A percentile compares a stretch with the other conserved stretches of the same genome.
Conservation (phyloP, 35 echinoderm and acorn worm species). For the Lytechinus pictus region DNA sequence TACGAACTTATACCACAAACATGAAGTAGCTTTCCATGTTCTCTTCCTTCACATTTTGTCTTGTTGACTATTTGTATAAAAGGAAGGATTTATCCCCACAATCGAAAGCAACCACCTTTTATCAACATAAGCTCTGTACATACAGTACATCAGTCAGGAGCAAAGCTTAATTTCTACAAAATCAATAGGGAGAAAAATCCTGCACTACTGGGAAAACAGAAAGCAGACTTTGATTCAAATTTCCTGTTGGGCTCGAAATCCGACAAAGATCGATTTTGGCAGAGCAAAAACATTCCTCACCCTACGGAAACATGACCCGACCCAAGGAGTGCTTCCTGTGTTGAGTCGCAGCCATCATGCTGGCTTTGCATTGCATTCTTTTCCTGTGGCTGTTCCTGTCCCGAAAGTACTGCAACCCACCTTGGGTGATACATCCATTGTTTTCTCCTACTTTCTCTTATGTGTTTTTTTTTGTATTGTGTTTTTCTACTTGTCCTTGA, state of each 20-base stretch:
- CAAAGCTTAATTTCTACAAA: neutral
- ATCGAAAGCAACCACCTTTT: too few species aligned
- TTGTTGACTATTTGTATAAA: too few species aligned
- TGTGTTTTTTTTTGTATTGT: neutral
- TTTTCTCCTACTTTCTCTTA: neutral
- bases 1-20: too few species aligned
- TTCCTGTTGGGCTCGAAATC: neutral
- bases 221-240: neutral
- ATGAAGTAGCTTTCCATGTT: too few species aligned
- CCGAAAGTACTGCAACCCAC: neutral
- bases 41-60: too few species aligned
- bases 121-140: neutral
- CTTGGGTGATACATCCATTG: neutral
- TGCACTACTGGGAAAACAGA: neutral
- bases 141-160: neutral
- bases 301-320: constrained; percentile 16
- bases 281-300: neutral
- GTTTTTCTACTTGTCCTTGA: neutral
- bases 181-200: neutral
- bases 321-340: neutral
- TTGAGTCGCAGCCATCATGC: neutral
- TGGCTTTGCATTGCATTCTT: neutral
- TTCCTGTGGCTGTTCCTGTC: neutral
- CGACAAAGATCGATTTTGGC: neutral
- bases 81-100: too few species aligned